A percentile compares a stretch with the other conserved stretches of the same genome.
Evolutionary conservation across 2,113 vertebrate species (phyloP).

Genomic region (Cryptotis parvus): DNA sequence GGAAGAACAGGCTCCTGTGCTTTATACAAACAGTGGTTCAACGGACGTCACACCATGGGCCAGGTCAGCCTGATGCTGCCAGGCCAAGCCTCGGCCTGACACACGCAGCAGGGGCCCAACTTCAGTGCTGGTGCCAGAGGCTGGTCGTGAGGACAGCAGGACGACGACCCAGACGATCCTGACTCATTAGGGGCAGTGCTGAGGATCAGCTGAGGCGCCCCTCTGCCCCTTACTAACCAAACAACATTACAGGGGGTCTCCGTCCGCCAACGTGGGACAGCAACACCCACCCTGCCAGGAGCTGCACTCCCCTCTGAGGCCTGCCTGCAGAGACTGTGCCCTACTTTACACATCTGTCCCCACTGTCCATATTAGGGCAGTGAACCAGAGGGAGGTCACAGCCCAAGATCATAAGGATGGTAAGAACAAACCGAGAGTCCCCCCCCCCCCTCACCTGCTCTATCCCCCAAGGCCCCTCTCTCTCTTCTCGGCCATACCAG

Average conservation of each 20-base stretch:
- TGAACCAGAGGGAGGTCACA: neutral
- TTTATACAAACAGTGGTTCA: neutral
- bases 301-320: neutral
- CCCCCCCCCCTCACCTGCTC: neutral
- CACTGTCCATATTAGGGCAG: no score
- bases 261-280: neutral
- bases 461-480: accelerated
- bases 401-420: neutral
- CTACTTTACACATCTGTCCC: no score
- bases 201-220: no score
- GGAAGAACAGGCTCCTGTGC: neutral
- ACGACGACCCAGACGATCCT: no score
- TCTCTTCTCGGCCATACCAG: neutral
- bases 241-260: neutral
- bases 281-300: neutral
- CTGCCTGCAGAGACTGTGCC: accelerated
- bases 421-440: no score
- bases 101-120: no score
- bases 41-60: neutral
- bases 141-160: no score
- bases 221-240: no score
- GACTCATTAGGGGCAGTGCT: no score
- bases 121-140: no score
- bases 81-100: no score
- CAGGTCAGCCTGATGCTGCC: no score